A percentile compares a stretch with the other conserved stretches of the same genome.
phyloP scores from a whole-genome alignment of 2,113 vertebrate genomes.

The Lepus timidus region DNA sequence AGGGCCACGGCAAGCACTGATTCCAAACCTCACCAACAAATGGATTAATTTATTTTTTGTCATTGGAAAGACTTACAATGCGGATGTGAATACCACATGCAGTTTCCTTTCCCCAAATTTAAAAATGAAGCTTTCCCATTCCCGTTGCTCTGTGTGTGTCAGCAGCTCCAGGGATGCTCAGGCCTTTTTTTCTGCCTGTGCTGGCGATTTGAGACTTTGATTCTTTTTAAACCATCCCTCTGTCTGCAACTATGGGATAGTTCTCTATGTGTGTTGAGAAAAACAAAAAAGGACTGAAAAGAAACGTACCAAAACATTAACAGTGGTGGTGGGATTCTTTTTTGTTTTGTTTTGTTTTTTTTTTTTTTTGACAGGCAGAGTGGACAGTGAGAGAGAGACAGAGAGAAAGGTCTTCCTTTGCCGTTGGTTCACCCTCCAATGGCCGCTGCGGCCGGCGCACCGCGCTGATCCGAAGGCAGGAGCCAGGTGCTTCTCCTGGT shows the following conservation, averaged over 20 bases:
- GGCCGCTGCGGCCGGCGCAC: too few relatives aligned
- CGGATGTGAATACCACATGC: background rate
- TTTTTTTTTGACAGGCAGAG: too few relatives aligned
- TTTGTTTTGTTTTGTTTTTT: slow-evolving; percentile 7
- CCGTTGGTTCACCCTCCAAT: too few relatives aligned
- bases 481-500: too few relatives aligned
- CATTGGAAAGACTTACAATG: background rate
- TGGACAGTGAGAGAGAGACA: too few relatives aligned
- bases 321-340: background rate
- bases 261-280: background rate
- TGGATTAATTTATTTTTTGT: background rate
- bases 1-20: background rate
- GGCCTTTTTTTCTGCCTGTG: background rate
- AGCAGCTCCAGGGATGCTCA: background rate
- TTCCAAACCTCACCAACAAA: background rate
- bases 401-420: too few relatives aligned
- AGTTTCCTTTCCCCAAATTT: slow-evolving; percentile 3
- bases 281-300: slow-evolving; percentile 7
- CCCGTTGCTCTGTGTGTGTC: background rate
- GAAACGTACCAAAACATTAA: background rate
- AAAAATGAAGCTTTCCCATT: background rate
- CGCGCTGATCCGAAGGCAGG: too few relatives aligned
- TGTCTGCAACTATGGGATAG: background rate
- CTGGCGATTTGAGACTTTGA: background rate
- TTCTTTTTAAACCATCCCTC: background rate